These are phyloP conservation scores for Phalacrocorax brasilianus DNA, from an alignment of 2,113 vertebrate species.

Conservation along the genomic window DNA sequence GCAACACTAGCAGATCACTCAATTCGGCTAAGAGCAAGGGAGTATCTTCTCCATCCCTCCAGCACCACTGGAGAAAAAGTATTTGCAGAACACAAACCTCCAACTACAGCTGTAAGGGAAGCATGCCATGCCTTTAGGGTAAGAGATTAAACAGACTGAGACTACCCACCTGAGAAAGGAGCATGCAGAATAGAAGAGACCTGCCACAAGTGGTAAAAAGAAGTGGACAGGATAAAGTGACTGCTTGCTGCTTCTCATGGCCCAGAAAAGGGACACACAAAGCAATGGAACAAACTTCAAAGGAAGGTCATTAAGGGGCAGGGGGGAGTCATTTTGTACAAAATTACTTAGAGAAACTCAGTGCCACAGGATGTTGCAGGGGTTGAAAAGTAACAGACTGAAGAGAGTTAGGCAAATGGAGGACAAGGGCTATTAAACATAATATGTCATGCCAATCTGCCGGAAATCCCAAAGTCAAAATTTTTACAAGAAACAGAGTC, in stretches of 20 bases:
- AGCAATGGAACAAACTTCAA: not conserved
- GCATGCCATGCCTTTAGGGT: not conserved
- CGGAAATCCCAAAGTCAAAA: not conserved
- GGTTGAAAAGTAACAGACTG: not conserved
- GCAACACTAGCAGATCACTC: not conserved
- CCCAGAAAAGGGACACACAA: not conserved
- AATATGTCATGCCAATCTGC: not conserved
- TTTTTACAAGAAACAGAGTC: not conserved
- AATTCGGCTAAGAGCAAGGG: not conserved
- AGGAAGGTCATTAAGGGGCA: not conserved
- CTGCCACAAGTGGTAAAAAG: not conserved
- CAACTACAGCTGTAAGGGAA: not conserved
- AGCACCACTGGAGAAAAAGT: not conserved
- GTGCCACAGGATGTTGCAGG: not conserved
- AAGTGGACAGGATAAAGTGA: not conserved
- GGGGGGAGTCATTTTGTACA: not conserved
- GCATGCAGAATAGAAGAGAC: not conserved
- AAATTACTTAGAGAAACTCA: not conserved
- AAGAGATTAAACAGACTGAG: not conserved
- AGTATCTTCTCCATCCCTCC: not conserved
- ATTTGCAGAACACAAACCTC: not conserved
- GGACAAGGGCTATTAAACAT: not conserved
- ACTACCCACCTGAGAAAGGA: not conserved
- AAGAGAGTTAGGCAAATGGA: not conserved
- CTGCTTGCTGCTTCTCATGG: not conserved